phyloP scores from a whole-genome alignment of 2,797 vertebrate genomes.

The Perdix hodgsoniae region DNA sequence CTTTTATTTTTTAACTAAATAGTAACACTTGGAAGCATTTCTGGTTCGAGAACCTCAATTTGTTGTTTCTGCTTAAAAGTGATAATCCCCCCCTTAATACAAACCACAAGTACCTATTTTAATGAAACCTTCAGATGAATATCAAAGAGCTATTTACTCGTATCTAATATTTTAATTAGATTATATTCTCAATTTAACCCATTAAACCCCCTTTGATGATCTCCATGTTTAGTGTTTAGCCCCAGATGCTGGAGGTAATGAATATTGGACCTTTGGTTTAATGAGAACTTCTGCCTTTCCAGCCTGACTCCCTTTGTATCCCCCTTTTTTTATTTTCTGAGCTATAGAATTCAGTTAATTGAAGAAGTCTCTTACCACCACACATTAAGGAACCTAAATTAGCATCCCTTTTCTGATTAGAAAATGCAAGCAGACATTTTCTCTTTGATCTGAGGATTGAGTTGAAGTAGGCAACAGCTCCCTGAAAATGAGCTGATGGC shows the following conservation, averaged over 20 bases:
- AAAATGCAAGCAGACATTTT: slow-evolving; percentile 85
- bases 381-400: slow-evolving; percentile 97
- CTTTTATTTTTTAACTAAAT: slow-evolving; percentile 69
- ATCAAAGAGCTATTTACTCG: slow-evolving; percentile 98
- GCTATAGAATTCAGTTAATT: slow-evolving; percentile 99
- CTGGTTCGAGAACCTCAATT: slow-evolving; percentile 81
- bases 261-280: slow-evolving; percentile 94
- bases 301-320: slow-evolving; percentile 89
- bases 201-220: slow-evolving; percentile 97
- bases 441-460: slow-evolving; percentile 94
- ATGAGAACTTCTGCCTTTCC: slow-evolving; percentile 92
- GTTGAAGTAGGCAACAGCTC: slow-evolving; percentile 89
- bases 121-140: slow-evolving; percentile 96
- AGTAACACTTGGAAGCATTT: slow-evolving; percentile 80
- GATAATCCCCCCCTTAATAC: slow-evolving; percentile 85
- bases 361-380: slow-evolving; percentile 95
- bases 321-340: slow-evolving; percentile 81
- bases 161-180: slow-evolving; percentile 99
- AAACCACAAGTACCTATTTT: slow-evolving; percentile 89
- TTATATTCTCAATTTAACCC: slow-evolving; percentile 99
- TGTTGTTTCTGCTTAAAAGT: slow-evolving; percentile 85
- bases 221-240: slow-evolving; percentile 94
- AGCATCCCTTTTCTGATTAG: slow-evolving; percentile 94
- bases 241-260: slow-evolving; percentile 94
- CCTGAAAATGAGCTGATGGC: slow-evolving; percentile 99